Evolutionary conservation across 92 coral and sea anemone genomes (phyloP).

Genomic region (Epizoanthus illoricatus): DNA sequence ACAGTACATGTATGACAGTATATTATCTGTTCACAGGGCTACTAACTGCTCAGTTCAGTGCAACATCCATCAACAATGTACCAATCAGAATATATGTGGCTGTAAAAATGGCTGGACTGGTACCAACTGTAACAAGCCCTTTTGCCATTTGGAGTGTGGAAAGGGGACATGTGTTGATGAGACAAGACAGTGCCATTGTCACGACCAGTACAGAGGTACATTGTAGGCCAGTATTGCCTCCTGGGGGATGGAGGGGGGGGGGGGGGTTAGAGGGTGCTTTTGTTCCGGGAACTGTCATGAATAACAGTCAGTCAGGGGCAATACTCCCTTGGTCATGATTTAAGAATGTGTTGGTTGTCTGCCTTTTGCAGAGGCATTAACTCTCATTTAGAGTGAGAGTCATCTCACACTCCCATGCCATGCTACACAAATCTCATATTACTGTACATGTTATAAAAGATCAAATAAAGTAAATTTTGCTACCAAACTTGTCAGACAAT

Average conservation of each 20-base stretch:
- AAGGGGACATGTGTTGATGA: constrained; percentile 6
- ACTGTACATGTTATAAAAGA: too few species aligned
- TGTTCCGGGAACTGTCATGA: too few species aligned
- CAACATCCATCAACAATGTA: constrained; percentile 14
- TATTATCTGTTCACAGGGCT: neutral
- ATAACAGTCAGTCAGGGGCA: too few species aligned
- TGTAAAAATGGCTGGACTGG: constrained; percentile 7
- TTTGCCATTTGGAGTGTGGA: neutral
- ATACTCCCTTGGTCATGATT: neutral
- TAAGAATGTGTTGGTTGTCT: neutral
- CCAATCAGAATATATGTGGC: neutral
- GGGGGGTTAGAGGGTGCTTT: neutral
- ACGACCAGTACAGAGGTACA: constrained; percentile 7
- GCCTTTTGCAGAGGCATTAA: neutral
- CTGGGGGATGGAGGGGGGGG: neutral
- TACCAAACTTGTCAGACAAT: too few species aligned
- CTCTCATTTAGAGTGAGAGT: too few species aligned
- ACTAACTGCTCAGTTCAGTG: neutral
- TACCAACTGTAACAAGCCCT: neutral
- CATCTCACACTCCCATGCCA: too few species aligned
- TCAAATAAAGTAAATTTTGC: too few species aligned
- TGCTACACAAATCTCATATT: too few species aligned
- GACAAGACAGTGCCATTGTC: constrained; percentile 12
- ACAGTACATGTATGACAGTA: too few species aligned
- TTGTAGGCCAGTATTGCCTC: neutral